A percentile compares a stretch with the other conserved stretches of the same genome.
These are phyloP conservation scores for Crematogaster levior DNA, from an alignment of 2,888 invertebrate genomes.

Conservation along the genomic window DNA sequence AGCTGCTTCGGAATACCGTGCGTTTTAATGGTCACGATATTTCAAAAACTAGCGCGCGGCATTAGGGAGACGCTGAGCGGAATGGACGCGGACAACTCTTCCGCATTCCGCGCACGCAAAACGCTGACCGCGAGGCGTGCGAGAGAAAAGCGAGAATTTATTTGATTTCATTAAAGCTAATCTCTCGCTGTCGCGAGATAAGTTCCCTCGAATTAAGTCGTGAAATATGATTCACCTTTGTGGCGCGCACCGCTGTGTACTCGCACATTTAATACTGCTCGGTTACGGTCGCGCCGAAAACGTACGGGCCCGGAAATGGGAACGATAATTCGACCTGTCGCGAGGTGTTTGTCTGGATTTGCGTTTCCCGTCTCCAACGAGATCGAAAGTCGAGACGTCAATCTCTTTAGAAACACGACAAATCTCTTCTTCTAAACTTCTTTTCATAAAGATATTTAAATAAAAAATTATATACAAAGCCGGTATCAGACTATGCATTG, in stretches of 20 bases:
- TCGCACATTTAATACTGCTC: constrained; percentile 46
- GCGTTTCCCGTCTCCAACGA: background rate
- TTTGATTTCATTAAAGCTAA: constrained; percentile 48
- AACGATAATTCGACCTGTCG: constrained; percentile 34
- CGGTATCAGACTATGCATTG: too few relatives aligned
- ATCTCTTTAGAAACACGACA: background rate
- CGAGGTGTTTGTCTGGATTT: background rate
- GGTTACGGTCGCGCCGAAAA: constrained; percentile 18
- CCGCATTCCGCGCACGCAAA: constrained; percentile 26
- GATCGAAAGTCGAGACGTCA: background rate
- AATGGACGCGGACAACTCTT: constrained; percentile 25
- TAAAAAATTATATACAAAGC: background rate
- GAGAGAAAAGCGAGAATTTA: constrained; percentile 51
- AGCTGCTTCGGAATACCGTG: constrained; percentile 6
- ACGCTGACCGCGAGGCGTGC: constrained; percentile 1
- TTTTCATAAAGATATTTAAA: background rate
- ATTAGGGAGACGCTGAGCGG: constrained; percentile 29
- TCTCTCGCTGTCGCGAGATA: constrained; percentile 47
- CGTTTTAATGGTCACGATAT: constrained; percentile 33
- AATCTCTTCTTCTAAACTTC: background rate
- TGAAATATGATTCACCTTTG: constrained; percentile 56
- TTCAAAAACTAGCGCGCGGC: constrained; percentile 27
- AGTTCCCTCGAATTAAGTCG: constrained; percentile 53
- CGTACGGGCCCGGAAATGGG: constrained; percentile 37
- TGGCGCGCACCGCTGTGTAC: constrained; percentile 23